A percentile compares a stretch with the other conserved stretches of the same genome.
Conservation (phyloP, 2,113 vertebrate genomes). For the Cynopterus brachyotis region DNA sequence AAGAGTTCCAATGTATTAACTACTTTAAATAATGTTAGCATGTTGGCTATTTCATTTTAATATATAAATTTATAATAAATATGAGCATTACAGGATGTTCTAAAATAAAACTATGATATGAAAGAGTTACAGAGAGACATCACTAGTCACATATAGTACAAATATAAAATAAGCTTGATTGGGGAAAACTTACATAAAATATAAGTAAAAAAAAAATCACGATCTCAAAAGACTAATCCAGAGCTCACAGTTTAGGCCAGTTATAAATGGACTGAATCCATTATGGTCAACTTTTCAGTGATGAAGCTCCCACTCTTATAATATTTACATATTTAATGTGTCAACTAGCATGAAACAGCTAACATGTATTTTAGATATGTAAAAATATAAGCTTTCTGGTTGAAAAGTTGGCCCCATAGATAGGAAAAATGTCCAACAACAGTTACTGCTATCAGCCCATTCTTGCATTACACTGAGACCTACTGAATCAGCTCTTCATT, state of each 20-base stretch:
- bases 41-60: background rate
- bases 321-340: background rate
- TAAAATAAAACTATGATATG: background rate
- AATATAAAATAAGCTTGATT: background rate
- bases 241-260: background rate
- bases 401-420: background rate
- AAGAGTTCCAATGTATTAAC: slow-evolving; percentile 66
- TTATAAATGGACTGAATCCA: background rate
- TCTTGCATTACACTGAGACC: background rate
- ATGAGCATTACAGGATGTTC: background rate
- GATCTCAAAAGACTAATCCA: background rate
- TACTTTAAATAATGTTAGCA: background rate
- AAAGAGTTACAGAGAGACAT: background rate
- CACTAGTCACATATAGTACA: background rate
- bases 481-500: background rate
- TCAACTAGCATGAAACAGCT: background rate
- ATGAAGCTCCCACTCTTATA: background rate
- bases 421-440: background rate
- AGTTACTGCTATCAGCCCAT: background rate
- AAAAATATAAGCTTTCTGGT: background rate
- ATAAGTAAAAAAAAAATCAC: background rate
- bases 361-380: background rate
- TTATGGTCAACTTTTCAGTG: background rate
- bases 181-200: background rate
- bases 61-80: background rate